Evolutionary conservation across 2,113 vertebrate species (phyloP), one percentile per base, ranked within the genome.

Genomic region (Oreotrochilus melanogaster): DNA sequence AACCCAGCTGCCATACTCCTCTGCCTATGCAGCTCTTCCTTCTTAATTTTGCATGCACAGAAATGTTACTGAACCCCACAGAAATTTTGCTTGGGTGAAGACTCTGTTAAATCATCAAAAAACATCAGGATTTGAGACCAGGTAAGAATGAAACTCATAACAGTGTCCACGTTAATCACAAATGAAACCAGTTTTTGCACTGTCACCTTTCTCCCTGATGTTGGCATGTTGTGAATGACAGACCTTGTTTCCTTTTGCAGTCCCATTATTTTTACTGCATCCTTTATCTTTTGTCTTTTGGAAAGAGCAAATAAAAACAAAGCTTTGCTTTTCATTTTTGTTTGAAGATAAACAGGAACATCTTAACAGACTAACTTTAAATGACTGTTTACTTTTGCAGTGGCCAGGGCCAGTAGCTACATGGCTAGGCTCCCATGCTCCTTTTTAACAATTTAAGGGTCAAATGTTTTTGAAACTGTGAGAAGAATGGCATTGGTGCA

Each of bases 301-400:
- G 67, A 92, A 92, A 94, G 21, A 87, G 30, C 67, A 78, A 58
- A 86, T 87, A 70, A 84, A 97, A 93, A 62, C 56, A 79, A 78
- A 78, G 22, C 33, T 94, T 90, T 81, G 54, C 69, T 64, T 90
- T 83, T 47, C 51, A 45, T 83, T 91, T 94, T 78, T 90, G 21
- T 82, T 79, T 75, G 48, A 78, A 91, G 66, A 86, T 86, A 90
- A 79, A 71, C 51, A 48, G 53, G 65, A 73, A 74, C 30, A 27
- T 86, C 86, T 90, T 76, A 95, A 47, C 73, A 57, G 76, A 61
- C 47, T 73, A 66, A 70, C 78, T 74, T 86, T 48, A 87, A 94
- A 86, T 60, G 56, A 48, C 42, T 79, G 24, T 94, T 89, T 89
- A 67, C 83, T 95, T 91, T 88, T 86, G 69, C n/a, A n/a, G 33